These are phyloP conservation scores for Chelon auratus DNA, from an alignment of 2,797 vertebrate species.

Conservation along the genomic window DNA sequence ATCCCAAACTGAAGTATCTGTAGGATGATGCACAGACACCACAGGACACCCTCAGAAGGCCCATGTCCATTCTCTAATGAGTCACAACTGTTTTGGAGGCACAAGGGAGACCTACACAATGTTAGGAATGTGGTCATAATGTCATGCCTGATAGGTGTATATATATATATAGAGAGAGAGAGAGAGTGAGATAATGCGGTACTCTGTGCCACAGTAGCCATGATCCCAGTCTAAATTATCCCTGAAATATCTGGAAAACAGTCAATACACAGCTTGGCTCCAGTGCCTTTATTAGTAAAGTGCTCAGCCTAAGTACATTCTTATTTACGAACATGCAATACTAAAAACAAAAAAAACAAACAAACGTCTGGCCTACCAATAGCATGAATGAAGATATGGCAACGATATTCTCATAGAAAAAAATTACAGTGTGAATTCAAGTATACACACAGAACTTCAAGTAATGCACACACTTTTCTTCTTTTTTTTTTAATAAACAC, in stretches of 20 bases:
- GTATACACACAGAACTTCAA: constrained; percentile 83
- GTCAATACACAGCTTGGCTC: constrained; percentile 65
- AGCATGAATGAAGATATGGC: constrained; percentile 77
- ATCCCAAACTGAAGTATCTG: no score
- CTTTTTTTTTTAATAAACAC: constrained; percentile 63
- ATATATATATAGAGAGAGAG: no score
- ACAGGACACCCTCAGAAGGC: no score
- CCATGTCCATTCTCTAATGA: no score
- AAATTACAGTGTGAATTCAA: constrained; percentile 76
- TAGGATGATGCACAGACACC: no score
- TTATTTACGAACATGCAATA: constrained; percentile 86
- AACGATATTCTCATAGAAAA: constrained; percentile 73
- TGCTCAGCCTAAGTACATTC: constrained; percentile 87
- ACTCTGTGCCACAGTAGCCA: background rate
- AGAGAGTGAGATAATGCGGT: no score
- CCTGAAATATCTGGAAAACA: constrained; percentile 25
- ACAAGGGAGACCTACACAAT: no score
- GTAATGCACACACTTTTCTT: constrained; percentile 71
- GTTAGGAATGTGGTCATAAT: no score
- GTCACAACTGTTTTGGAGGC: no score
- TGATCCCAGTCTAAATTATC: background rate
- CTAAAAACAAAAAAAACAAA: constrained; percentile 76
- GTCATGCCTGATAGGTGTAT: no score
- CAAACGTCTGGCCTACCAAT: constrained; percentile 70
- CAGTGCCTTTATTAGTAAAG: constrained; percentile 86